These are phyloP conservation scores for Mimachlamys varia DNA, from an alignment of 2,888 invertebrate species.

Conservation along the genomic window DNA sequence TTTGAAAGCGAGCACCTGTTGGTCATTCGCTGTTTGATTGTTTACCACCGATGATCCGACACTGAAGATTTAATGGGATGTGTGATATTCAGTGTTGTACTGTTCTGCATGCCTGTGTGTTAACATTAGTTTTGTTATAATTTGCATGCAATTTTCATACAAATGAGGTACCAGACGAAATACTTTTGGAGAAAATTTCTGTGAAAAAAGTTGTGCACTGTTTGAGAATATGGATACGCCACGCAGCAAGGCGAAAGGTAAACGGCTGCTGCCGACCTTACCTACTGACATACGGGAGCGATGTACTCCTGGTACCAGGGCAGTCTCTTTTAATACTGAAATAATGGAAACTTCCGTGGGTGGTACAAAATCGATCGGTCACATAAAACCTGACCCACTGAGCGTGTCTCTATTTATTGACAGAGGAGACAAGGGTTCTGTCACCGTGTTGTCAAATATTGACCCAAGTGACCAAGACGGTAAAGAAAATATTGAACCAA, in stretches of 20 bases:
- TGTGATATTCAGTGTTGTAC: background rate
- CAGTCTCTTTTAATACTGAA: conserved; percentile 73
- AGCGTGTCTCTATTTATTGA: conserved; percentile 48
- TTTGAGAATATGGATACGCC: conserved; percentile 48
- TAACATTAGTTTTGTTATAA: background rate
- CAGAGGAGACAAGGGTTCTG: background rate
- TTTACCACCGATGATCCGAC: background rate
- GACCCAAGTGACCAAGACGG: background rate
- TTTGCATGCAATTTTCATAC: background rate
- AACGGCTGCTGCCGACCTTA: conserved; percentile 62
- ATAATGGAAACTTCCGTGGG: conserved; percentile 78
- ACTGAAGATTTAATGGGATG: background rate
- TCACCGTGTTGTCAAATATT: background rate
- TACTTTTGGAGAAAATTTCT: background rate
- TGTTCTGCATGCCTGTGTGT: background rate
- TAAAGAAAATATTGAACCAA: conserved; percentile 34
- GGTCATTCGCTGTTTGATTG: background rate
- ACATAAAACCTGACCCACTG: conserved; percentile 66
- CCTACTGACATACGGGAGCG: conserved; percentile 52
- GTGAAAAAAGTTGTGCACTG: background rate
- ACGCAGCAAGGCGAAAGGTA: conserved; percentile 56
- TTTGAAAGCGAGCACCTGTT: conserved; percentile 18
- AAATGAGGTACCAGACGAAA: background rate
- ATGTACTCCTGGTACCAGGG: conserved; percentile 53
- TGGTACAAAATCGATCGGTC: conserved; percentile 72